Conservation (phyloP, 2,113 vertebrate species). For the Gobius niger region DNA sequence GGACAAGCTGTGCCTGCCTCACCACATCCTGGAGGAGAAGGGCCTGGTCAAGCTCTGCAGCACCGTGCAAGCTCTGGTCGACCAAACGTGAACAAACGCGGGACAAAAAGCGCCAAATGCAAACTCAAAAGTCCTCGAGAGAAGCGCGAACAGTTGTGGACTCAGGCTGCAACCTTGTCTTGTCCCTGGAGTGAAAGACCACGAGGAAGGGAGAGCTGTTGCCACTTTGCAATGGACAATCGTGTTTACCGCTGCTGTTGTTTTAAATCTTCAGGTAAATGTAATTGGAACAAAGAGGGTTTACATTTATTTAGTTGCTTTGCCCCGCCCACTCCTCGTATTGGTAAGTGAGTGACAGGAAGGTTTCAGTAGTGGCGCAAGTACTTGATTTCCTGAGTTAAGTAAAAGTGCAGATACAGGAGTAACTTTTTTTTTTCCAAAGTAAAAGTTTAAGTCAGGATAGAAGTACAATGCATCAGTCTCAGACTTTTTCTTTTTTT, state of each 20-base stretch:
- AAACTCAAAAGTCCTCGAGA: neutral
- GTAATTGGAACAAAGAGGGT: neutral
- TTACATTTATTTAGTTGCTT: too few species aligned
- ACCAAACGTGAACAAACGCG: constrained; percentile 77
- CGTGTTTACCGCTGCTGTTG: neutral
- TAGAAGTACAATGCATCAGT: too few species aligned
- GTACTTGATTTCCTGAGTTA: too few species aligned
- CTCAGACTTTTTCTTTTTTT: too few species aligned
- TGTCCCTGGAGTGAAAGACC: neutral
- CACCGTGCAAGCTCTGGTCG: constrained; percentile 89
- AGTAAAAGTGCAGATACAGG: too few species aligned
- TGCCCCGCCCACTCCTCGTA: too few species aligned
- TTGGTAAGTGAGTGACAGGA: too few species aligned
- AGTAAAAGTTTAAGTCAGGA: too few species aligned
- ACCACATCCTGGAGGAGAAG: constrained; percentile 97
- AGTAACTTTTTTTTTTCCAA: too few species aligned
- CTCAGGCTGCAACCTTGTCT: neutral
- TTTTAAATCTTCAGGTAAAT: neutral
- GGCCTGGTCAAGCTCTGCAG: constrained; percentile 90
- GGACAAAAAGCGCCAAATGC: neutral
- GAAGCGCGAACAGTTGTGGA: neutral
- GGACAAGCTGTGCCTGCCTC: constrained; percentile 95
- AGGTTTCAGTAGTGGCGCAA: too few species aligned
- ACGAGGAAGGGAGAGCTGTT: neutral
- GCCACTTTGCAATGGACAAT: neutral